Base-by-base conservation (phyloP, 1,140 invertebrate species). In the Drosophila punjabiensis region DNA sequence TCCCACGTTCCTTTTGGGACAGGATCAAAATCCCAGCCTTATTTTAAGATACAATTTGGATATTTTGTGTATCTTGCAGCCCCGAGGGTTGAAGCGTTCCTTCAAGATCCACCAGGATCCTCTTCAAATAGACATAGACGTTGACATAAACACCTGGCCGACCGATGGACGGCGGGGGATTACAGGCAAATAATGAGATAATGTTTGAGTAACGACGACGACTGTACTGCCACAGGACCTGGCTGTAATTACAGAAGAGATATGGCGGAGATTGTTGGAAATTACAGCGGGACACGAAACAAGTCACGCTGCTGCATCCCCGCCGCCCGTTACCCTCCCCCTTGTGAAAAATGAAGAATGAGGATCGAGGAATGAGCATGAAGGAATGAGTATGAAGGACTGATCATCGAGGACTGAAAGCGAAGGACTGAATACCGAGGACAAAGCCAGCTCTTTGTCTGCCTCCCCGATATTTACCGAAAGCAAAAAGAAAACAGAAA, bases 101-200 rank as follows among this genome's bases (percentile, higher is more conserved):
- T 67, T 28, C 50, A 37, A 39, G 61, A 37, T 61, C 20, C 60
- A 61, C 20, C 55, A 43, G 33, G 63, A 50, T 85, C 85, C 85
- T 85, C 85, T 71, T 89, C 85, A 88, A 88, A 89, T 68, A 85
- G 59, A 66, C 75, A 20, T 37, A 47, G 43, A 70, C 63, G 80
- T 88, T 89, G 85, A 88, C 86, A 81, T 52, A 85, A 89, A 85
- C 85, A 88, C 85, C 85, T 88, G 85, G 85, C 60, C 60, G 10
- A 37, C 3, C 30, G 52, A 59, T 33, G 63, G 32, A 41, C 33
- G 43, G n/a, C 32, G 53, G 66, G 13, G 62, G 45, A 65, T 69
- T 85, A 63, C 67, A 59, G 47, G 61, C 75, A 74, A 86, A 75
- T 82, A 78, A 69, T 30, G 56, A 48, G 37, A 50, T 24, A 52